Conservation (phyloP, 2,797 vertebrate genomes). For the Sebastes itinus region DNA sequence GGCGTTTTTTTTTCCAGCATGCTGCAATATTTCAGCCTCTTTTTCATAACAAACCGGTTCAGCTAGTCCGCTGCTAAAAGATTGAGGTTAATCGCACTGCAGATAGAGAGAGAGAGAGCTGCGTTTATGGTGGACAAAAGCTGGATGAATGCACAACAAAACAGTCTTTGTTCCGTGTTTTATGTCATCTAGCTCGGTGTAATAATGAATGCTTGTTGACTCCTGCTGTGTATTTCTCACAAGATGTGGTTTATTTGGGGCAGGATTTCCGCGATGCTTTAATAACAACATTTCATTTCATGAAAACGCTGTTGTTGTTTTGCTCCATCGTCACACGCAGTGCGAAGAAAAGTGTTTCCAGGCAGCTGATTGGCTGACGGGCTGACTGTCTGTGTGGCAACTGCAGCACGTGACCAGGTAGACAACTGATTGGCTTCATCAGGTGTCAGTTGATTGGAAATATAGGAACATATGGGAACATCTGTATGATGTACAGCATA, state of each 20-base stretch:
- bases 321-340: constrained; percentile 73
- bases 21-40: not conserved
- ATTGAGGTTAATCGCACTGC: constrained; percentile 74
- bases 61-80: constrained; percentile 25
- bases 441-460: constrained; percentile 56
- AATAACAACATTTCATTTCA: constrained; percentile 37
- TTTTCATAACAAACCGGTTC: constrained; percentile 3
- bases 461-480: constrained; percentile 4
- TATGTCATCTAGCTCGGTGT: not conserved
- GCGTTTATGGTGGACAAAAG: constrained; percentile 63
- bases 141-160: not conserved
- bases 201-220: not conserved
- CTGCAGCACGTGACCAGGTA: constrained; percentile 62
- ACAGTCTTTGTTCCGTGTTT: not conserved
- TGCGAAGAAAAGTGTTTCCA: constrained; percentile 46
- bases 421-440: constrained; percentile 57
- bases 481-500: not conserved
- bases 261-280: not conserved
- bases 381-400: constrained; percentile 71
- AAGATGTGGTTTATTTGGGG: not conserved
- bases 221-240: not conserved
- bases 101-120: constrained; percentile 42
- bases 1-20: not conserved
- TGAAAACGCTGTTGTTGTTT: constrained; percentile 77
- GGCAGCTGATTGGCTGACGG: constrained; percentile 65